A percentile compares a stretch with the other conserved stretches of the same genome.
These are phyloP conservation scores for Drosophila lowei DNA, from an alignment of 1,140 invertebrate genomes.

Conservation along the genomic window DNA sequence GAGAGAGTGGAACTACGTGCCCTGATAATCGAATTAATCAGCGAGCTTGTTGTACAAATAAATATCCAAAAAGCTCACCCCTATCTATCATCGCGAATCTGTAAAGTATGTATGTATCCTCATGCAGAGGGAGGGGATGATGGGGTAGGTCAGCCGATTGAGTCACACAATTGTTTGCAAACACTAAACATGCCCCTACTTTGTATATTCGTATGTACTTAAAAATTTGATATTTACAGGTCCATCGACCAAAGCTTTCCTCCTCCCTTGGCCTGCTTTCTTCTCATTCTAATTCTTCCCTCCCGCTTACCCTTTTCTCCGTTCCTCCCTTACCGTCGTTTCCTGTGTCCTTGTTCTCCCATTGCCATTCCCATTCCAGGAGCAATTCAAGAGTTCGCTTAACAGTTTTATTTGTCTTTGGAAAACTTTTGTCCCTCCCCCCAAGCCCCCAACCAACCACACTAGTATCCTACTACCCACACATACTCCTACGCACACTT, in stretches of 20 bases:
- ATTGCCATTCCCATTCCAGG: neutral
- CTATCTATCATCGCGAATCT: too few species aligned
- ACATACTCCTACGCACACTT: slow-evolving; percentile 30
- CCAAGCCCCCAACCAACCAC: slow-evolving; percentile 6
- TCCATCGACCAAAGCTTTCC: slow-evolving; percentile 32
- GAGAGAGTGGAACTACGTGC: too few species aligned
- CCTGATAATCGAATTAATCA: too few species aligned
- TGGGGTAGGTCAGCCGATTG: slow-evolving; percentile 28
- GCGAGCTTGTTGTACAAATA: neutral
- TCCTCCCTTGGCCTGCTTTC: too few species aligned
- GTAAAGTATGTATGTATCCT: too few species aligned
- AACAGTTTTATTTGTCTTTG: slow-evolving; percentile 79
- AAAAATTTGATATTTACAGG: slow-evolving; percentile 79
- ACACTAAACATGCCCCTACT: slow-evolving; percentile 78
- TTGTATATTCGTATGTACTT: slow-evolving; percentile 62
- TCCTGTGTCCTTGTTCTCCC: slow-evolving; percentile 34
- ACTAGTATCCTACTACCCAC: slow-evolving; percentile 6
- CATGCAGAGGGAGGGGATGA: neutral
- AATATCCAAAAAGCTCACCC: too few species aligned
- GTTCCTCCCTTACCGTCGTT: slow-evolving; percentile 8
- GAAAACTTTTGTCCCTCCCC: slow-evolving; percentile 62
- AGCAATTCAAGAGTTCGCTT: slow-evolving; percentile 76
- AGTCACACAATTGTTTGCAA: slow-evolving; percentile 67
- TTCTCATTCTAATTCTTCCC: neutral
- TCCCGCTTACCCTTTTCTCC: neutral